Conservation (phyloP, 2,888 invertebrate genomes). For the Gisinianus flammeolus region DNA sequence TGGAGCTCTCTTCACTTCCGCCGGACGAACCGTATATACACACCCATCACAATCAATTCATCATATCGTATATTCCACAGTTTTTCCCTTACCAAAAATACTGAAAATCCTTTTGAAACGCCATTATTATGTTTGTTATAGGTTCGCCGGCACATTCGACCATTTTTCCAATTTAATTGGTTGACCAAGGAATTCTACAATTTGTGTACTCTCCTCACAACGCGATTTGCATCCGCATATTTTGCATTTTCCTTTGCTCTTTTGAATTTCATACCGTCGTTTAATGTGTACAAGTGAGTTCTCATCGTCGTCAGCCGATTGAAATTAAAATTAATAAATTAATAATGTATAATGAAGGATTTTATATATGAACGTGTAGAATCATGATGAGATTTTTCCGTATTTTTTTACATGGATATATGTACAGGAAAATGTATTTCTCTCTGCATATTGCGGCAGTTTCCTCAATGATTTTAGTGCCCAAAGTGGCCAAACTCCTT, state of each 20-base stretch:
- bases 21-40: slow-evolving; percentile 78
- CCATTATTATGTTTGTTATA: no score
- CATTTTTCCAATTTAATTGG: slow-evolving; percentile 74
- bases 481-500: no score
- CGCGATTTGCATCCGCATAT: slow-evolving; percentile 85
- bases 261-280: slow-evolving; percentile 79
- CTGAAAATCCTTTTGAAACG: slow-evolving; percentile 46
- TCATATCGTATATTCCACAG: slow-evolving; percentile 9
- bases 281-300: slow-evolving; percentile 67
- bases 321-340: no score
- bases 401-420: slow-evolving; percentile 47
- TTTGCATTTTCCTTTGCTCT: slow-evolving; percentile 89
- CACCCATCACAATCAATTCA: slow-evolving; percentile 56
- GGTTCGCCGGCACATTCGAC: slow-evolving; percentile 80
- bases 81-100: background rate
- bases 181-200: slow-evolving; percentile 80
- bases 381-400: background rate
- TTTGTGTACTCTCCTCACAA: slow-evolving; percentile 77
- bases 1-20: slow-evolving; percentile 87
- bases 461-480: slow-evolving; percentile 58
- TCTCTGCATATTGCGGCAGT: slow-evolving; percentile 62
- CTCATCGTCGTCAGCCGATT: background rate
- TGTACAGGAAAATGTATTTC: slow-evolving; percentile 62
- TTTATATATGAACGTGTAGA: no score
- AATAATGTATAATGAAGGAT: no score